phyloP scores from a whole-genome alignment of 35 echinoderm and acorn worm genomes.

The Patiria miniata region DNA sequence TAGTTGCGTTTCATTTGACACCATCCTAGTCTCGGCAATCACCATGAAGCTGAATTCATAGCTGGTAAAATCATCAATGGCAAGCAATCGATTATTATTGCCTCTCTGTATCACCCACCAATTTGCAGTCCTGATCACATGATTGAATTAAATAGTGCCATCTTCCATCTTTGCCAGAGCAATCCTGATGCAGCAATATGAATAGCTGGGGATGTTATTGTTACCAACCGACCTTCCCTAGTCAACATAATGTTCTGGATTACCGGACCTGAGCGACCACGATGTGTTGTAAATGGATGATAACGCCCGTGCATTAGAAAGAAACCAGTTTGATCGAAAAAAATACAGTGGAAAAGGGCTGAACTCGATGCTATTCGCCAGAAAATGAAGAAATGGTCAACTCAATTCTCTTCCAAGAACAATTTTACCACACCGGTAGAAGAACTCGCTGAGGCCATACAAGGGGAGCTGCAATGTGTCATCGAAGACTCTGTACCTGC shows the following conservation, averaged over 20 bases:
- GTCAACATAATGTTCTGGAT: not conserved
- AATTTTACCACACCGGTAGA: not conserved
- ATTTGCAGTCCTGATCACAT: not conserved
- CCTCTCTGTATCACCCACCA: not conserved
- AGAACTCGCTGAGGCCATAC: not conserved
- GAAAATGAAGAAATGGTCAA: not conserved
- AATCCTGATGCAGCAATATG: constrained; percentile 35
- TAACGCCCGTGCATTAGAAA: not conserved
- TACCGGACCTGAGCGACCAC: constrained; percentile 30
- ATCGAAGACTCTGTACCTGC: no score
- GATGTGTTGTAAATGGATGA: not conserved
- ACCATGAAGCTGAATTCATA: constrained; percentile 33
- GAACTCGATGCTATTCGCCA: not conserved
- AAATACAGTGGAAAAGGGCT: constrained; percentile 6
- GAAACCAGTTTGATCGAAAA: not conserved
- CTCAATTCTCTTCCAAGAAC: not conserved
- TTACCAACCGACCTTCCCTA: constrained; percentile 27
- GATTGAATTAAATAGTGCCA: not conserved
- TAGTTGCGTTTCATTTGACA: constrained; percentile 32
- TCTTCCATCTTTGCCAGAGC: not conserved
- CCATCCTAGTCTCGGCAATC: constrained; percentile 15
- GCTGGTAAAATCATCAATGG: constrained; percentile 36
- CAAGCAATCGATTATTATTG: constrained; percentile 22
- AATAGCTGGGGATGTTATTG: constrained; percentile 30
- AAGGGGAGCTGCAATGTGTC: no score